phyloP scores from a whole-genome alignment of 2,113 vertebrate species.

The Nestor notabilis region DNA sequence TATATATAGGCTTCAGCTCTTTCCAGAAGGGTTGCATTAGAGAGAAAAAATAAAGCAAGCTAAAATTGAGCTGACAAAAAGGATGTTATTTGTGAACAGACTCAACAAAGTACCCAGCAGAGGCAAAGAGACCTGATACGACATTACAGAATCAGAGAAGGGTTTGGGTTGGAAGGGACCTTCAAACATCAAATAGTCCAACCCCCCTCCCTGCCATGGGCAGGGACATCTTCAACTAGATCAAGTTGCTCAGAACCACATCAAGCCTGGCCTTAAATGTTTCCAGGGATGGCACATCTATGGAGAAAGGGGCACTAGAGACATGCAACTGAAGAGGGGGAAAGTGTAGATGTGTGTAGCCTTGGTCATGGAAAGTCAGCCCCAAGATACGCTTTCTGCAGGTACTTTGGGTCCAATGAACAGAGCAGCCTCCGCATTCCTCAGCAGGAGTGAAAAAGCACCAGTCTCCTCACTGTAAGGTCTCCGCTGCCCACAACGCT shows the following conservation, averaged over 20 bases:
- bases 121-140: background rate
- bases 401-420: background rate
- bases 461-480: rapidly evolving
- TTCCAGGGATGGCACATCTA: background rate
- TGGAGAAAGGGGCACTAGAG: background rate
- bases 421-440: too few species aligned
- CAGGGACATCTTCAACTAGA: background rate
- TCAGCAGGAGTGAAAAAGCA: rapidly evolving
- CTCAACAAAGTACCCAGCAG: background rate
- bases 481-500: background rate
- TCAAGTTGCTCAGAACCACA: background rate
- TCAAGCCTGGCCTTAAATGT: background rate
- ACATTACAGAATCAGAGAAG: background rate
- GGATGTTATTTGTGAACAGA: background rate
- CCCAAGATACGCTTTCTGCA: rapidly evolving
- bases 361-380: background rate
- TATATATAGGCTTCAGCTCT: constrained; percentile 41
- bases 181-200: background rate
- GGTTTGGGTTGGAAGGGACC: background rate
- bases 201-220: background rate
- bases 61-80: background rate
- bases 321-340: background rate
- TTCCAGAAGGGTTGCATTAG: constrained; percentile 29
- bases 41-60: background rate
- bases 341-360: rapidly evolving